Evolutionary conservation across 37 sponge, comb jelly and placozoan genomes (phyloP).

Genomic region (Chondrosia reniformis): DNA sequence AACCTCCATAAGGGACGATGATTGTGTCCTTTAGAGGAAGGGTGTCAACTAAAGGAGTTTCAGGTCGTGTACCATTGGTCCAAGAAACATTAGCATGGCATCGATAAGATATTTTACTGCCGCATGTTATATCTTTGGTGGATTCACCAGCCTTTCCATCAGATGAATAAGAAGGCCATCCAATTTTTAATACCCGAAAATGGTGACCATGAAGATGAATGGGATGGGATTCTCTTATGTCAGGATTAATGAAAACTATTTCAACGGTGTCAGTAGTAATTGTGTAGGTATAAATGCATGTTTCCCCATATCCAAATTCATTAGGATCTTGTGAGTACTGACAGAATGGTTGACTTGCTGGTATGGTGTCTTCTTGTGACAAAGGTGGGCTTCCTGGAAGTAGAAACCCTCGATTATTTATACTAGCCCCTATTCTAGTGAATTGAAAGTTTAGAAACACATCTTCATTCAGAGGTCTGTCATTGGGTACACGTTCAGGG

Average conservation of each 20-base stretch:
- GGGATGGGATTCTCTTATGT: slow-evolving; percentile 48
- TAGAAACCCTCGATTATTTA: neutral
- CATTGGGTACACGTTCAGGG: neutral
- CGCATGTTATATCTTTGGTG: too few relatives aligned
- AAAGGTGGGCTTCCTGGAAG: neutral
- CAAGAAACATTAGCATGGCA: too few relatives aligned
- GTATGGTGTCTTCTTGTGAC: neutral
- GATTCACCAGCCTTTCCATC: too few relatives aligned
- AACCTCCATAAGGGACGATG: too few relatives aligned
- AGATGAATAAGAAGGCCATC: slow-evolving; percentile 60
- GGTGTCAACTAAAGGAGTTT: too few relatives aligned
- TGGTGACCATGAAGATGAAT: slow-evolving; percentile 68
- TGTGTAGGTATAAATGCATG: neutral
- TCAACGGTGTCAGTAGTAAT: neutral
- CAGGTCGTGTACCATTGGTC: too few relatives aligned
- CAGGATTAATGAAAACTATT: neutral
- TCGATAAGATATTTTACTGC: too few relatives aligned
- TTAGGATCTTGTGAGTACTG: neutral
- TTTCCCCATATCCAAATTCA: too few relatives aligned
- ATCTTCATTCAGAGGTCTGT: neutral
- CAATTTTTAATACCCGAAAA: slow-evolving; percentile 64
- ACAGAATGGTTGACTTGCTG: neutral
- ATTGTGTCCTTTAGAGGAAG: too few relatives aligned
- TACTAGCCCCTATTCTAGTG: too few relatives aligned
- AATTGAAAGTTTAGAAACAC: neutral